Evolutionary conservation across 2,888 invertebrate species (phyloP), one percentile per base, ranked within the genome.

Genomic region (Colletes collaris): DNA sequence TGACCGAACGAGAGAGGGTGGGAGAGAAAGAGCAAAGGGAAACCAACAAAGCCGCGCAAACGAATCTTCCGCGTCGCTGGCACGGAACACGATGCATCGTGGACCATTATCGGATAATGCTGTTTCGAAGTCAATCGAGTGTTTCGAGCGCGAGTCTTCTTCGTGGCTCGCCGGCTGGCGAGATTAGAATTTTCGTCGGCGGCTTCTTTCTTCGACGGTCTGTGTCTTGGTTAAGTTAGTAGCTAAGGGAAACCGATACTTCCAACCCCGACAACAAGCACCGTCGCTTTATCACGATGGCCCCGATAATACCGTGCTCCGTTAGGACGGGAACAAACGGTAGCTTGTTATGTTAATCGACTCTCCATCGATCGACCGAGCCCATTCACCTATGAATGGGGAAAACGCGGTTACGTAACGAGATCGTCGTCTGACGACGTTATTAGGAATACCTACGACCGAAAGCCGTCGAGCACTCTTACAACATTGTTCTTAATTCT

Each of bases 261-360:
- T 72, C 64, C 55, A 71, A 62, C 72, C 66, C 49, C 44, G 59
- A 82, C 71, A 49, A 65, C 66, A 60, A 77, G 71, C 59, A 69
- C 64, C 77, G 65, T 69, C 66, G 75, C 76, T 80, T 87, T 87
- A 89, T 88, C 88, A 66, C 83, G 89, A 90, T 89, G 88, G 62
- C 83, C 84, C 67, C 87, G 83, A 88, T 87, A 85, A 81, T 87
- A 83, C 83, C 77, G 77, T 78, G 76, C 75, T 75, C 79, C 83
- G 81, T 86, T 85, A 84, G 82, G 67, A 87, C 81, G 79, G 79
- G 77, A 86, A 84, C 79, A 81, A 82, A 76, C 79, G 83, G 76
- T 81, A 66, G 86, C 87, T 86, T 85, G 87, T 89, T 89, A 90
- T 88, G 90, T 87, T 89, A 90, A 90, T 90, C 88, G 87, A 81